These are phyloP conservation scores for Ormyrus rosae DNA, from an alignment of 2,888 invertebrate genomes.

Conservation along the genomic window DNA sequence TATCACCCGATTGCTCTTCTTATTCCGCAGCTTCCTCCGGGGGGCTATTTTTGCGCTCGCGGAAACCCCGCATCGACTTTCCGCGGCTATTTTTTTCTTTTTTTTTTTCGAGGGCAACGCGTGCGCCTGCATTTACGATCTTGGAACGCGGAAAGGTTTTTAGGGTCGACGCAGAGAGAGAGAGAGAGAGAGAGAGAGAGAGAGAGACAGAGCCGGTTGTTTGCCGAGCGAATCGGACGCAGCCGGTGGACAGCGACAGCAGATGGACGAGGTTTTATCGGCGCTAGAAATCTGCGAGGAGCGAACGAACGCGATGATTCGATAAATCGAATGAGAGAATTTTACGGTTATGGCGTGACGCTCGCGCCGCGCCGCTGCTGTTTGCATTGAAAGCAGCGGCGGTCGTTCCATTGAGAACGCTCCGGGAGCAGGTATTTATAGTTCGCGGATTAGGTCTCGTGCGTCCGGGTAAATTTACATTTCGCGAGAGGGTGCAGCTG, in stretches of 20 bases:
- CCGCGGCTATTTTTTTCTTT: neutral
- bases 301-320: slow-evolving; percentile 23
- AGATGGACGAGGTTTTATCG: slow-evolving; percentile 38
- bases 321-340: slow-evolving; percentile 42
- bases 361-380: neutral
- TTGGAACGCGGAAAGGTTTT: slow-evolving; percentile 13
- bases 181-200: neutral
- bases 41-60: neutral
- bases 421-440: neutral
- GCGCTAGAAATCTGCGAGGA: slow-evolving; percentile 12
- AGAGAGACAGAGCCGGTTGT: slow-evolving; percentile 17
- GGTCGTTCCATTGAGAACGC: slow-evolving; percentile 19
- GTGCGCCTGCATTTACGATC: slow-evolving; percentile 34
- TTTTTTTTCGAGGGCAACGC: slow-evolving; percentile 26
- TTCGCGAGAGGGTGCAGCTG: neutral
- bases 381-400: slow-evolving; percentile 33
- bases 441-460: slow-evolving; percentile 2
- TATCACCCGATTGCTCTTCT: no score
- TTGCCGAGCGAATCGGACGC: slow-evolving; percentile 34
- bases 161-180: slow-evolving; percentile 44
- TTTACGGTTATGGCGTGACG: slow-evolving; percentile 23
- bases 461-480: neutral
- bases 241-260: slow-evolving; percentile 26
- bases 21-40: neutral
- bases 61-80: neutral